phyloP scores from a whole-genome alignment of 1,140 invertebrate genomes.

The Musca domestica region DNA sequence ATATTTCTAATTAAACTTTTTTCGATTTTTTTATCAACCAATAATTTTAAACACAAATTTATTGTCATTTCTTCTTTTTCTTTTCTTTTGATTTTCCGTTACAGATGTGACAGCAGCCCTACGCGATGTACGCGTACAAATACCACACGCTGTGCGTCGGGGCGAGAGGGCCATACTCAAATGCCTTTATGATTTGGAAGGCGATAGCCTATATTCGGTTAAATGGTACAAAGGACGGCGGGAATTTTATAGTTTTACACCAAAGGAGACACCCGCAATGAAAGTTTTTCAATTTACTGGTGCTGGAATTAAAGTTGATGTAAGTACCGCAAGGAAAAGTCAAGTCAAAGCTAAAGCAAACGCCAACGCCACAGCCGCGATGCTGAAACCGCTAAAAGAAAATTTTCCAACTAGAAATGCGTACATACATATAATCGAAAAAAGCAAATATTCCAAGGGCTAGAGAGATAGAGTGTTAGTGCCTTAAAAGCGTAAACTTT shows the following conservation, averaged over 20 bases:
- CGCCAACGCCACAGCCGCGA: no score
- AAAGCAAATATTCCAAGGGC: no score
- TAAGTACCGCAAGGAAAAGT: conserved; percentile 54
- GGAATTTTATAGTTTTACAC: conserved; percentile 77
- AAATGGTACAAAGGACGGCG: conserved; percentile 80
- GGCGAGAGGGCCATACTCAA: conserved; percentile 65
- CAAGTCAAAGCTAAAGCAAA: no score
- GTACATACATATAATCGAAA: no score
- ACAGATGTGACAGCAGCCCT: conserved; percentile 46
- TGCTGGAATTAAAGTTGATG: conserved; percentile 67
- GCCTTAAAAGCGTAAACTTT: no score
- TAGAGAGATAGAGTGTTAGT: no score
- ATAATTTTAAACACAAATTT: neutral
- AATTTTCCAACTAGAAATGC: no score
- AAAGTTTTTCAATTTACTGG: conserved; percentile 73
- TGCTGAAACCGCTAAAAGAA: no score
- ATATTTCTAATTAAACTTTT: neutral
- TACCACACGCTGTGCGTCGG: conserved; percentile 66
- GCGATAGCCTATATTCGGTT: conserved; percentile 73
- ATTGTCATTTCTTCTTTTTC: neutral
- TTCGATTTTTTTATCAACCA: neutral
- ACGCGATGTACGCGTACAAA: conserved; percentile 62
- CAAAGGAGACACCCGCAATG: conserved; percentile 68
- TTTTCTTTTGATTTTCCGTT: neutral
- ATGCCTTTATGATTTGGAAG: conserved; percentile 76